Percentiles rank a stretch among this genome's conserved stretches.
Evolutionary conservation across 1,140 invertebrate genomes (phyloP).

Genomic region (Aphaenogaster floridana): DNA sequence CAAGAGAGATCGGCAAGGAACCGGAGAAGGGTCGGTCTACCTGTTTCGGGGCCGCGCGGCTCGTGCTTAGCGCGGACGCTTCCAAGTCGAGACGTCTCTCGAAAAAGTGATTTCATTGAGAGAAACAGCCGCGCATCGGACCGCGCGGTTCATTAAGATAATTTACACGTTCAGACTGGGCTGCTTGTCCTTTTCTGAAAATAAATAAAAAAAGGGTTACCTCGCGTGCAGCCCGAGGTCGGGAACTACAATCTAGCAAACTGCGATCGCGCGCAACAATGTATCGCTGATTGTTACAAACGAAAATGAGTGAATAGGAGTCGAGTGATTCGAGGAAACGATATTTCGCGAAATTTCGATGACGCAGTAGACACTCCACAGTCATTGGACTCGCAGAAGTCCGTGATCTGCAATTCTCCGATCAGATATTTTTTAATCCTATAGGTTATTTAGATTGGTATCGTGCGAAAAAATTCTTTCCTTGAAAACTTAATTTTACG

Average conservation of each 20-base stretch:
- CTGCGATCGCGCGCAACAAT: constrained; percentile 29
- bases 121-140: constrained; percentile 63
- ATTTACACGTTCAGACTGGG: constrained; percentile 25
- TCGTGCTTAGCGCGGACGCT: constrained; percentile 8
- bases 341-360: constrained; percentile 11
- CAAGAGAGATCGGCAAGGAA: neutral
- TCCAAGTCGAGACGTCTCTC: constrained; percentile 30
- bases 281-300: constrained; percentile 31
- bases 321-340: constrained; percentile 30
- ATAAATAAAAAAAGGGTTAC: constrained; percentile 6
- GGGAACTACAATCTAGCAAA: constrained; percentile 31
- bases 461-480: neutral
- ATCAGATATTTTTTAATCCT: neutral
- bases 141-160: constrained; percentile 65
- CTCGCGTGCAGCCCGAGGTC: constrained; percentile 39
- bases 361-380: neutral
- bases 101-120: constrained; percentile 72
- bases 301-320: constrained; percentile 23
- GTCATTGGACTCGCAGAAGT: neutral
- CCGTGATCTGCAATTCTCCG: no score
- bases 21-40: constrained; percentile 58
- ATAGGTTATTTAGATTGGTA: neutral
- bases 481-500: neutral
- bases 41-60: constrained; percentile 52
- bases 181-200: constrained; percentile 33